Conservation (phyloP, 2,113 vertebrate species). For the Hippocampus abdominalis region DNA sequence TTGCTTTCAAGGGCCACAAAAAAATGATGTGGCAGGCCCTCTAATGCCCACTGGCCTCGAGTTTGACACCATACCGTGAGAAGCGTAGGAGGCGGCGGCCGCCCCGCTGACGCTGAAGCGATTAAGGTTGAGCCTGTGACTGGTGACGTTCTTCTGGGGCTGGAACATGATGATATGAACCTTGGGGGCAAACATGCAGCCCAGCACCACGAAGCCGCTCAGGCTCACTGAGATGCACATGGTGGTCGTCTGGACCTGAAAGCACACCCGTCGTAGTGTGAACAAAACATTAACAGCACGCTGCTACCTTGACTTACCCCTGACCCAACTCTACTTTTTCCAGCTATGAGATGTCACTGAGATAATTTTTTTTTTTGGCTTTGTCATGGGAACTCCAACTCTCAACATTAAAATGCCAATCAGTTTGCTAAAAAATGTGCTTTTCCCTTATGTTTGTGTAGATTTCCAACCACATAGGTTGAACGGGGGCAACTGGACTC, state of each 20-base stretch:
- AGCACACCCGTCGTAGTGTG: background rate
- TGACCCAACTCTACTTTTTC: background rate
- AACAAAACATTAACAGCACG: background rate
- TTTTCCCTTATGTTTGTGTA: no score
- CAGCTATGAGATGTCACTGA: background rate
- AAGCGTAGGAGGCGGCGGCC: conserved; percentile 83
- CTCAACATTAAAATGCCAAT: no score
- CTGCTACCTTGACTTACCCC: no score
- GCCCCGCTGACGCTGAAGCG: conserved; percentile 94
- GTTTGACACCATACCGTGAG: conserved; percentile 82
- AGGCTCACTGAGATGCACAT: conserved; percentile 99
- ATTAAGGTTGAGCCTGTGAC: conserved; percentile 92
- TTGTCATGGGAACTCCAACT: no score
- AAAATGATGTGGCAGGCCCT: conserved; percentile 16
- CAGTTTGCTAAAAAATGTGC: no score
- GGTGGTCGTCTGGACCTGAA: conserved; percentile 95
- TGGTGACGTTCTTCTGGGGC: conserved; percentile 97
- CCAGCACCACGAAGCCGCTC: conserved; percentile 95
- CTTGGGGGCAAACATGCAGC: conserved; percentile 96
- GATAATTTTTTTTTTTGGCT: no score
- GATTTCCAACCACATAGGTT: no score
- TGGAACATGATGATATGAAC: conserved; percentile 98
- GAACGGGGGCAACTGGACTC: no score
- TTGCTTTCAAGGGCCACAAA: background rate
- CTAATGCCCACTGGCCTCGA: background rate